These are phyloP conservation scores for Anastrepha ludens DNA, from an alignment of 1,140 invertebrate species.

Conservation along the genomic window DNA sequence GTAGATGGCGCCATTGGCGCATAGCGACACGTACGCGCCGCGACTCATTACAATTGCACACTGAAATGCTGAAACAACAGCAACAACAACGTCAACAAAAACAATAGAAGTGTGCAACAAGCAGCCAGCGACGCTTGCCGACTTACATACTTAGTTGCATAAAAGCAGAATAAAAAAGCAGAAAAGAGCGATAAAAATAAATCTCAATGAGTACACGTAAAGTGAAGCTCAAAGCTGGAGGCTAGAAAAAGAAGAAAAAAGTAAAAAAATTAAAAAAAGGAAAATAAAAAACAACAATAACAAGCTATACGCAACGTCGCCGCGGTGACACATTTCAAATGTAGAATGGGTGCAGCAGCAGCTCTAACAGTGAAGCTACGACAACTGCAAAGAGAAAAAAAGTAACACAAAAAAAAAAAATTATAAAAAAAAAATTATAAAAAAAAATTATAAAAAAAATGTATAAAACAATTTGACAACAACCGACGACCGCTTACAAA, in stretches of 20 bases:
- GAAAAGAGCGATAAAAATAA: not conserved
- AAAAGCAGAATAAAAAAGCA: not conserved
- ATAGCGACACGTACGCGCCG: constrained; percentile 18
- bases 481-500: not conserved
- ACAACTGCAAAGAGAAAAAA: not conserved
- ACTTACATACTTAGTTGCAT: not conserved
- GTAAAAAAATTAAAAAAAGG: not conserved
- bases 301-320: not conserved
- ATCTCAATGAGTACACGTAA: not conserved
- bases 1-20: constrained; percentile 1
- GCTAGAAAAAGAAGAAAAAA: not conserved
- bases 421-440: not conserved
- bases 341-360: constrained; percentile 26
- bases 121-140: not conserved
- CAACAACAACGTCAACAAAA: not conserved
- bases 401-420: too few species aligned
- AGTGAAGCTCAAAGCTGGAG: constrained; percentile 26
- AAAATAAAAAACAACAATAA: not conserved
- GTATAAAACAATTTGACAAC: not conserved
- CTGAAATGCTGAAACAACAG: not conserved
- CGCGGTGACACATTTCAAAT: constrained; percentile 42
- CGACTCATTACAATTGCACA: not conserved
- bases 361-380: not conserved
- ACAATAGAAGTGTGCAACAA: constrained; percentile 2
- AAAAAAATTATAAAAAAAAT: not conserved